Percentiles rank a stretch among this genome's conserved stretches.
These are phyloP conservation scores for Drosophila prostipennis DNA, from an alignment of 2,888 invertebrate species.

Conservation along the genomic window DNA sequence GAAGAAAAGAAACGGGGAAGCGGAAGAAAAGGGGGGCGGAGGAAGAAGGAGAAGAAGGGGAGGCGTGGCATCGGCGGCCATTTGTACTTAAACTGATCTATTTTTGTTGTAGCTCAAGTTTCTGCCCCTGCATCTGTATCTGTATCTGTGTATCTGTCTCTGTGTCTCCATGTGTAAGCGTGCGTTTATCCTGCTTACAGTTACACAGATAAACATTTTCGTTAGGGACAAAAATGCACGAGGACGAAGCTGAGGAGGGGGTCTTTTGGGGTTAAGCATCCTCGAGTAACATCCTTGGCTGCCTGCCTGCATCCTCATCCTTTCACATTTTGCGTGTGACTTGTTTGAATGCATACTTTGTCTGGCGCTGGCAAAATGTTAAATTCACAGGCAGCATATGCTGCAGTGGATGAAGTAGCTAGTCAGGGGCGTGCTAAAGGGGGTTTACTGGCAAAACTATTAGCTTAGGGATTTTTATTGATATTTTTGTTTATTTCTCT, in stretches of 20 bases:
- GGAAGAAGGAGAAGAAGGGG: neutral
- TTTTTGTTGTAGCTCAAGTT: slow-evolving; percentile 56
- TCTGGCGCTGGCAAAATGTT: slow-evolving; percentile 49
- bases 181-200: slow-evolving; percentile 67
- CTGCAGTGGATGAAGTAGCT: slow-evolving; percentile 8
- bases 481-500: too few species aligned
- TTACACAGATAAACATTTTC: slow-evolving; percentile 71
- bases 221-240: slow-evolving; percentile 47
- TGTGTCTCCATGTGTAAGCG: slow-evolving; percentile 24
- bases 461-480: too few species aligned
- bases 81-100: slow-evolving; percentile 77
- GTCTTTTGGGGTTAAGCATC: slow-evolving; percentile 27
- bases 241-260: slow-evolving; percentile 23
- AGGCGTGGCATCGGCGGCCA: slow-evolving; percentile 36
- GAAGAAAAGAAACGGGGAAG: slow-evolving; percentile 4
- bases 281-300: slow-evolving; percentile 4
- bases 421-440: slow-evolving; percentile 15
- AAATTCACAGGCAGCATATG: slow-evolving; percentile 55
- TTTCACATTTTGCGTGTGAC: slow-evolving; percentile 41
- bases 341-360: slow-evolving; percentile 63
- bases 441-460: too few species aligned
- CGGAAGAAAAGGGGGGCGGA: neutral
- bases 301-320: slow-evolving; percentile 9
- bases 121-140: slow-evolving; percentile 16
- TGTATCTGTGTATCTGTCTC: slow-evolving; percentile 20